A percentile compares a stretch with the other conserved stretches of the same genome.
Evolutionary conservation across 2,113 vertebrate species (phyloP).

Genomic region (Silurus asotus): DNA sequence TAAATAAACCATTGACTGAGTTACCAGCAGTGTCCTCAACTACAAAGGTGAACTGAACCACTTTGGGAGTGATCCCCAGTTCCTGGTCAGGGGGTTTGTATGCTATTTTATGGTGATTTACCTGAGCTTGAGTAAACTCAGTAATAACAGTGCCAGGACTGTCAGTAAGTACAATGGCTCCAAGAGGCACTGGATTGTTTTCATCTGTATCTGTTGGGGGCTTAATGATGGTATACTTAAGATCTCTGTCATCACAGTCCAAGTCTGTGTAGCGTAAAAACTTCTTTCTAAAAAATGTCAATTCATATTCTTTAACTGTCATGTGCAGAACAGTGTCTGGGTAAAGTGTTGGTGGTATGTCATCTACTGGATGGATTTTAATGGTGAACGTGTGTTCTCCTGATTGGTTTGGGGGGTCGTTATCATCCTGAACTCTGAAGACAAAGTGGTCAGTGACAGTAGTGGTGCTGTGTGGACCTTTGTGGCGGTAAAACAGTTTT

Average conservation of each 20-base stretch:
- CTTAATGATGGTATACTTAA: slow-evolving; percentile 81
- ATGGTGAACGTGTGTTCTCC: slow-evolving; percentile 81
- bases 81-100: slow-evolving; percentile 88
- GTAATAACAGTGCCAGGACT: slow-evolving; percentile 76
- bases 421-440: slow-evolving; percentile 90
- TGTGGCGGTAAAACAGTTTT: slow-evolving; percentile 85
- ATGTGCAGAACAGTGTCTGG: slow-evolving; percentile 82
- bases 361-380: slow-evolving; percentile 85
- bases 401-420: slow-evolving; percentile 91
- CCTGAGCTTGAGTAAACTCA: slow-evolving; percentile 93
- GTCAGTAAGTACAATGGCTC: slow-evolving; percentile 85
- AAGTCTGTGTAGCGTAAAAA: slow-evolving; percentile 87
- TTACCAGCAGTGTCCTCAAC: slow-evolving; percentile 88
- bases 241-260: slow-evolving; percentile 89
- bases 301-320: slow-evolving; percentile 88
- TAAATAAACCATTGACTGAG: slow-evolving; percentile 77
- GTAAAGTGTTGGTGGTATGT: slow-evolving; percentile 84
- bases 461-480: slow-evolving; percentile 81
- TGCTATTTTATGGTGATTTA: slow-evolving; percentile 93
- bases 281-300: slow-evolving; percentile 84
- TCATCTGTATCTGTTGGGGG: slow-evolving; percentile 86
- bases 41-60: slow-evolving; percentile 85
- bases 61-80: slow-evolving; percentile 84
- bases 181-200: slow-evolving; percentile 77
- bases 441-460: slow-evolving; percentile 83